Conservation (phyloP, 1,140 invertebrate species). For the Phymorhynchus buccinoides region DNA sequence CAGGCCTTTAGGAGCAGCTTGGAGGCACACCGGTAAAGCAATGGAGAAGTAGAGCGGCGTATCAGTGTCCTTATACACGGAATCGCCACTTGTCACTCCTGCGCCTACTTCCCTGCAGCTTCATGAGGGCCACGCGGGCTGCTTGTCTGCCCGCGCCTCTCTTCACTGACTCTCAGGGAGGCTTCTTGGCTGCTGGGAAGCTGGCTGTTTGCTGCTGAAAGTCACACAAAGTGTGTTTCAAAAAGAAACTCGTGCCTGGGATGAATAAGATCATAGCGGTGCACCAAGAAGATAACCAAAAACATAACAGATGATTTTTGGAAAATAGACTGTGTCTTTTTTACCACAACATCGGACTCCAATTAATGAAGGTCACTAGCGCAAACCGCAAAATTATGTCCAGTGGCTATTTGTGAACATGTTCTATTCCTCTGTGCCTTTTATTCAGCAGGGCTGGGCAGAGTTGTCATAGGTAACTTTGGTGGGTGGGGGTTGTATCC, state of each 20-base stretch:
- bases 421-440: no score
- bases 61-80: slow-evolving; percentile 75
- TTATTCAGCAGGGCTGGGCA: no score
- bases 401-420: no score
- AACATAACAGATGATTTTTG: slow-evolving; percentile 10
- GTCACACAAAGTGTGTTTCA: not conserved
- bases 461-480: no score
- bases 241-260: no score
- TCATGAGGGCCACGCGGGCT: slow-evolving; percentile 83
- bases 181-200: slow-evolving; percentile 34
- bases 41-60: slow-evolving; percentile 79
- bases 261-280: no score
- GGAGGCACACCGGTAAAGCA: slow-evolving; percentile 69
- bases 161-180: slow-evolving; percentile 69
- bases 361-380: no score
- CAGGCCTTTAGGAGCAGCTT: slow-evolving; percentile 49
- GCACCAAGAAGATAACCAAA: no score
- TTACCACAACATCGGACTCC: no score
- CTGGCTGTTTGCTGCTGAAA: slow-evolving; percentile 41
- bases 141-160: slow-evolving; percentile 73
- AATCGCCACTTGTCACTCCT: slow-evolving; percentile 76
- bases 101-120: slow-evolving; percentile 80
- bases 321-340: no score
- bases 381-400: no score
- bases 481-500: not conserved